Percentiles rank a stretch among this genome's conserved stretches.
phyloP scores from a whole-genome alignment of 1,140 invertebrate genomes.

The Diachasmimorpha longicaudata region DNA sequence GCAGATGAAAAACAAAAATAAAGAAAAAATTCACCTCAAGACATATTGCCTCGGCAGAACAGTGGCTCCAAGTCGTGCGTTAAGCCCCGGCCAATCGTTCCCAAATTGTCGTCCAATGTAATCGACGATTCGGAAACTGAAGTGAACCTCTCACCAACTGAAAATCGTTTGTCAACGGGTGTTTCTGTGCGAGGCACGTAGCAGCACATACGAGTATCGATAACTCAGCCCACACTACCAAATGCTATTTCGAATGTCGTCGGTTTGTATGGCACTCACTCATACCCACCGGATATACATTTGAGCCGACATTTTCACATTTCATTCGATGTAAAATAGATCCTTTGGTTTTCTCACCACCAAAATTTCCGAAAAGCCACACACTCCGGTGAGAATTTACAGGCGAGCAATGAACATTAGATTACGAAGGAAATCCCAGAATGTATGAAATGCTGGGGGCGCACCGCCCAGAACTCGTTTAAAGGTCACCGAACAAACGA shows the following conservation, averaged over 20 bases:
- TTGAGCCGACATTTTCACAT: neutral
- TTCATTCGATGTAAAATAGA: neutral
- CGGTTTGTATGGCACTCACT: neutral
- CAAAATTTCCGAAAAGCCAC: neutral
- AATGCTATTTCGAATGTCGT: neutral
- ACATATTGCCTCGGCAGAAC: neutral
- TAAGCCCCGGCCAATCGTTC: neutral
- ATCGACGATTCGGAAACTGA: neutral
- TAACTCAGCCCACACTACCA: neutral
- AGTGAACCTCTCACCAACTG: neutral
- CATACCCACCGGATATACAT: neutral
- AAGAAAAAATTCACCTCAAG: neutral
- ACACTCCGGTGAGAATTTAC: neutral
- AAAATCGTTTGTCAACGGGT: neutral
- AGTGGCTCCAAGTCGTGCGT: neutral
- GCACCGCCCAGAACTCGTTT: slow-evolving; percentile 27
- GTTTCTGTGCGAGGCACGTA: slow-evolving; percentile 5
- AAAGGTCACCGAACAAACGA: slow-evolving; percentile 37
- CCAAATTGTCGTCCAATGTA: neutral
- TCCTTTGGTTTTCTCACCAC: neutral
- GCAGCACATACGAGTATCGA: neutral
- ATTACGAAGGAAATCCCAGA: neutral
- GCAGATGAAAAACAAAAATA: neutral
- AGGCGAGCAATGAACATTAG: neutral
- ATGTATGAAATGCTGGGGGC: slow-evolving; percentile 23